phyloP scores from a whole-genome alignment of 2,888 invertebrate species.

The Lasioglossum calceatum region DNA sequence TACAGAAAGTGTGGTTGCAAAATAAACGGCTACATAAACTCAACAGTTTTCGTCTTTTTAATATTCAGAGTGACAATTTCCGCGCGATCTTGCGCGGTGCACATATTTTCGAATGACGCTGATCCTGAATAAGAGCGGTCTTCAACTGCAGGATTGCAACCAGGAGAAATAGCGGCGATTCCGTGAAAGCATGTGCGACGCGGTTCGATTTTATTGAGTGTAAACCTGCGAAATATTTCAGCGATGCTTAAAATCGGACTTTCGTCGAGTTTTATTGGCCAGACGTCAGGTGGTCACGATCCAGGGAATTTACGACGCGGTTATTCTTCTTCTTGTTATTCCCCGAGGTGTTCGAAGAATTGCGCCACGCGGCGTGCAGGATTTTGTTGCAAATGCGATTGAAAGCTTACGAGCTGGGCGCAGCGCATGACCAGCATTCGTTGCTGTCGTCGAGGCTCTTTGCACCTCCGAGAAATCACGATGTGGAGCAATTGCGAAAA shows the following conservation, averaged over 20 bases:
- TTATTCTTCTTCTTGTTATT: conserved; percentile 17
- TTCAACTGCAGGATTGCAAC: not conserved
- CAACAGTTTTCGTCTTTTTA: not conserved
- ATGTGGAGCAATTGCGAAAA: conserved; percentile 78
- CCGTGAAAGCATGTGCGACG: not conserved
- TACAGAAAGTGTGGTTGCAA: not conserved
- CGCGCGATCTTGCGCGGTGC: too few relatives aligned
- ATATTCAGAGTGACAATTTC: not conserved
- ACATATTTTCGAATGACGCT: not conserved
- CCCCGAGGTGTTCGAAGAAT: not conserved
- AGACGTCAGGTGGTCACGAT: conserved; percentile 11
- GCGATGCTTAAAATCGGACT: not conserved
- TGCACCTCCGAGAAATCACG: conserved; percentile 78
- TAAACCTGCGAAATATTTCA: conserved; percentile 1
- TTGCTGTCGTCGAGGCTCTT: conserved; percentile 63
- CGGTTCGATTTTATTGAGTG: not conserved
- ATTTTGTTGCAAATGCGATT: conserved; percentile 46
- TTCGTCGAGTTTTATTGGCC: not conserved
- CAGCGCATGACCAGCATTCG: conserved; percentile 53
- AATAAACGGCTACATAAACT: not conserved
- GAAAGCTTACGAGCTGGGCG: conserved; percentile 51
- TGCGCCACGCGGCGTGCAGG: conserved; percentile 9
- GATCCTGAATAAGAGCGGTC: not conserved
- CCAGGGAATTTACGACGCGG: conserved; percentile 15
- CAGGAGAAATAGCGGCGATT: not conserved